Evolutionary conservation across 2,797 vertebrate genomes (phyloP), one percentile per base, ranked within the genome.

Genomic region (Galaxias olidus): DNA sequence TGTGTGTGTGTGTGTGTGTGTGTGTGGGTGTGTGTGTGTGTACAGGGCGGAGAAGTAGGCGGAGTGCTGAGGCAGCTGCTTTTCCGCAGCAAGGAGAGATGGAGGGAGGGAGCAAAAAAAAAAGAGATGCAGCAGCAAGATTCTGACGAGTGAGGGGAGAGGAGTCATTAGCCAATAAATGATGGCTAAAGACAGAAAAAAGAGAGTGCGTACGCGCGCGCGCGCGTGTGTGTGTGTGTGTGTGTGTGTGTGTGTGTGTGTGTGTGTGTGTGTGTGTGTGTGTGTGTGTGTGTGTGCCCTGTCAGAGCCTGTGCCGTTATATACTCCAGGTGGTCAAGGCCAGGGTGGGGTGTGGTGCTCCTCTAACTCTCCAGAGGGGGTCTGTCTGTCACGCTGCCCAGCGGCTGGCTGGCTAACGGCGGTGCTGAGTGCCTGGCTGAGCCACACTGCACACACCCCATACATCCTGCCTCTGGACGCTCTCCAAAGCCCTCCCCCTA

Each of bases 111-210:
- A 41, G n/a, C n/a, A n/a, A n/a, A n/a, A n/a, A n/a, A 30, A 48
- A 61, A 45, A 53, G 41, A 65, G 49, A 56, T 68, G 81, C 73
- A 84, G 77, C 79, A 79, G 81, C 86, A 86, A 81, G 82, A 86
- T 89, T 90, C 86, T 89, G 88, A 90, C 88, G 80, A 78, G 80
- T 83, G 84, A 85, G 83, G 79, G 73, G 74, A 84, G 80, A 52
- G 75, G 71, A 86, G 86, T 88, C 83, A 86, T 88, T 87, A 88
- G 75, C 76, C 83, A 84, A 86, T 89, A 89, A 89, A 87, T 87
- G 83, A 88, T 85, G 77, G 83, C 71, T 76, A 72, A 75, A 74
- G 66, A 76, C 70, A 73, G 74, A 74, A 75, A 58, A 74, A 18
- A 54, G 59, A 41, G 62, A 55, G 15, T 4, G n/a, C n/a, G n/a